Base-by-base conservation (phyloP, 2,888 invertebrate species). In the Cantharis rufa region DNA sequence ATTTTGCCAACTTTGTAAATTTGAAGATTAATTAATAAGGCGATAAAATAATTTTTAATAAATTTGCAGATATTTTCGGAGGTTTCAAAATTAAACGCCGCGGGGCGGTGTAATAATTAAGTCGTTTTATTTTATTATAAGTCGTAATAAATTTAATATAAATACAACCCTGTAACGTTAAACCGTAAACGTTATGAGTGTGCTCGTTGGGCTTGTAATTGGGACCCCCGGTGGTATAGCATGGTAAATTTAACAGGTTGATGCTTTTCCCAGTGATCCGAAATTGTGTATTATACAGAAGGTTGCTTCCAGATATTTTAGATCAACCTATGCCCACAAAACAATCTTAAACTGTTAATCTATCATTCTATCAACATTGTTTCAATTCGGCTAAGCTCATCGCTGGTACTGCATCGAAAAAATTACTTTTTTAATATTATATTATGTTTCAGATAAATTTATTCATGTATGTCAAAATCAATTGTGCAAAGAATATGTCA, bases 241-340 rank as follows among this genome's bases (percentile, higher is more conserved):
- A 82, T 81, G 83, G 77, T 81, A 83, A 83, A 83, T 83, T 83
- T 82, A 82, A 82, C 83, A 79, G 82, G 82, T 81, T 83, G 82
- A 83, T 83, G 82, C 82, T 75, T 80, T 82, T 81, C 79, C 81
- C 80, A 83, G 81, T 81, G 82, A 82, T 81, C 74, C 76, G 82
- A 82, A 83, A 83, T 83, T 82, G 82, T 81, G 78, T 81, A 82
- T 82, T 83, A 81, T 78, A 81, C 82, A 80, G 78, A 66, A 81
- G 74, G 78, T 48, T 80, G 82, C 72, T 71, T 73, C 70, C 62
- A 75, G 70, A 75, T 75, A 78, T 78, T 78, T 78, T 72, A 69
- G 16, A 75, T 78, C 72, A 77, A 77, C 68, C 63, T 66, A 18
- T 32, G 74, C 77, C 69, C 69, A 71, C 70, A 27, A 70, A 73